Percentiles rank a stretch among this genome's conserved stretches.
Evolutionary conservation across 2,888 invertebrate genomes (phyloP).

Genomic region (Coronaproctus castanopsis): DNA sequence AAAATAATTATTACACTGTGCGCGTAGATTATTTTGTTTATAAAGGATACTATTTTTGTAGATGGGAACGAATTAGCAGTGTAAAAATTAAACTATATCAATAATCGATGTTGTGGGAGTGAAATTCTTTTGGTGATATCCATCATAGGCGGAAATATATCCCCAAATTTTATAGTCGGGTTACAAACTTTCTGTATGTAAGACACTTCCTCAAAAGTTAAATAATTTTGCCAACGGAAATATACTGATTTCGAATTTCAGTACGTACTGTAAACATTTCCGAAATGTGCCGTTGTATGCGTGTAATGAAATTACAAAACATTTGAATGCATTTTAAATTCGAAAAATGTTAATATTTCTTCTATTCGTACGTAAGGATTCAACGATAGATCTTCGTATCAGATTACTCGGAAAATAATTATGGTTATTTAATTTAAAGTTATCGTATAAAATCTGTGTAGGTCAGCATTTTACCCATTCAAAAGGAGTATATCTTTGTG

Average conservation of each 20-base stretch:
- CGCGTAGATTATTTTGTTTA: too few relatives aligned
- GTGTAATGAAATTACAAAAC: constrained; percentile 55
- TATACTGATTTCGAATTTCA: constrained; percentile 64
- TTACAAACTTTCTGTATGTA: constrained; percentile 44
- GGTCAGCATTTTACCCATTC: too few relatives aligned
- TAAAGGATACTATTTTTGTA: too few relatives aligned
- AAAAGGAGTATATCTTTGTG: too few relatives aligned
- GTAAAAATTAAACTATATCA: neutral
- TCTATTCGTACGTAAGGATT: constrained; percentile 47
- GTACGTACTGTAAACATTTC: constrained; percentile 68
- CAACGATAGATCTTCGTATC: constrained; percentile 67
- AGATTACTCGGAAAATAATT: constrained; percentile 39
- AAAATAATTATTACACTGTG: too few relatives aligned
- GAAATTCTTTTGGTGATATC: constrained; percentile 37
- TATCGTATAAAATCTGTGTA: too few relatives aligned
- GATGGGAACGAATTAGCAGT: too few relatives aligned
- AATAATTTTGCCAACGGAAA: constrained; percentile 62
- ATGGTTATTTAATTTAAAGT: too few relatives aligned
- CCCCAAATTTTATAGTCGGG: constrained; percentile 71
- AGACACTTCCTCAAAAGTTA: constrained; percentile 49
- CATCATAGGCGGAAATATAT: constrained; percentile 41
- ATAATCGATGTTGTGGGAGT: constrained; percentile 29
- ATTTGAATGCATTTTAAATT: constrained; percentile 43
- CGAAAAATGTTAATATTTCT: constrained; percentile 53
- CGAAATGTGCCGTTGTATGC: constrained; percentile 50